Evolutionary conservation across 2,113 vertebrate genomes (phyloP).

Genomic region (Pseudorhombus dupliciocellatus): DNA sequence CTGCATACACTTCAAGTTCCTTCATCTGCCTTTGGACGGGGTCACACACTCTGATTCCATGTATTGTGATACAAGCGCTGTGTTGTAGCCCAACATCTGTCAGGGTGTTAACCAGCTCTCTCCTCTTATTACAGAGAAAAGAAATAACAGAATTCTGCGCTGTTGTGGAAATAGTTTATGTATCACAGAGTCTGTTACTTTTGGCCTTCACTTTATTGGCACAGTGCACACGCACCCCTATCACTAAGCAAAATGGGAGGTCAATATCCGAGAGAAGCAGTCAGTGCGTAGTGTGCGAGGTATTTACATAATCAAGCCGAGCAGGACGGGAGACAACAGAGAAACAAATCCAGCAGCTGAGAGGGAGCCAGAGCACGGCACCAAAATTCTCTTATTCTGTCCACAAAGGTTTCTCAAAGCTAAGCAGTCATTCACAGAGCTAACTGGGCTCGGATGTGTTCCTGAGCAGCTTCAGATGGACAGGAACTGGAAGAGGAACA

Average conservation of each 20-base stretch:
- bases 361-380: not conserved
- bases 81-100: conserved; percentile 9
- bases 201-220: not conserved
- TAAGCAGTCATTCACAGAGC: not conserved
- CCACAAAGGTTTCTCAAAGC: not conserved
- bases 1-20: not conserved
- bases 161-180: not conserved
- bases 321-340: not conserved
- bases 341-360: conserved; percentile 1
- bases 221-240: not conserved
- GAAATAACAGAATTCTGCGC: not conserved
- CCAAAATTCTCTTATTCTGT: not conserved
- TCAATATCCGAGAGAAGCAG: conserved; percentile 1
- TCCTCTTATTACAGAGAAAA: not conserved
- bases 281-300: not conserved
- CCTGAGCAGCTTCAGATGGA: conserved; percentile 31
- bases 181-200: not conserved
- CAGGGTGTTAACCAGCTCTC: not conserved
- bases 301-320: not conserved
- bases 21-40: not conserved
- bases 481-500: conserved; percentile 60
- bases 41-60: not conserved
- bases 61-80: not conserved
- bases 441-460: conserved; percentile 4
- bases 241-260: conserved; percentile 2